Base-by-base conservation (phyloP, 2,888 invertebrate species). In the Eupeodes luniger region DNA sequence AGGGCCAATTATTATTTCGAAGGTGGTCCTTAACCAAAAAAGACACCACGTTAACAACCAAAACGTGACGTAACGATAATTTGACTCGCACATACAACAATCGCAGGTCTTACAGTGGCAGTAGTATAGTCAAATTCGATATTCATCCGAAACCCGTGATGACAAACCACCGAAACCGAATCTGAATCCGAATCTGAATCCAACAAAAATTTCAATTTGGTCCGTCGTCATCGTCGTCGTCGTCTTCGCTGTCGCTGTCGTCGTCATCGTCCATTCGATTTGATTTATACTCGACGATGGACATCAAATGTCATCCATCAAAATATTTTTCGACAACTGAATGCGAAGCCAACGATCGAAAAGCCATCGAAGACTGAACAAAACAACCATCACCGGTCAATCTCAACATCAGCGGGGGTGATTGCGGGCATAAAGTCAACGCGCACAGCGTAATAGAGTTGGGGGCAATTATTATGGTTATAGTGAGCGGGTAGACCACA, bases 271-370 rank as follows among this genome's bases (percentile, higher is more conserved):
- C 80, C 70, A 80, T 87, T 77, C 61, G 85, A 91, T 92, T 92
- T 92, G 93, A 93, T 93, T 93, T 93, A 93, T 93, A 91, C 91
- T 90, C 92, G 90, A 90, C 91, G 91, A 91, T 92, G 91, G 90
- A 90, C 91, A 91, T 91, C 90, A 92, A 92, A 92, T 93, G 92
- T 92, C 92, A 90, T 87, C 87, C 87, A 87, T 87, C 87, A 87
- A 87, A 83, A 87, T 84, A 87, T 87, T 80, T 86, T 87, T 87
- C 83, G 87, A 87, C 87, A 87, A 80, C 67, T 87, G 83, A 87
- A 87, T 87, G 87, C 80, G 83, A 87, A 87, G 87, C 80, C 57
- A 87, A 87, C 87, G 87, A 87, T 87, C 87, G 84, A 55, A 82
- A 86, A 86, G 64, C 79, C 79, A 86, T 78, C 82, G 79, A 74